Percentiles rank a stretch among this genome's conserved stretches.
Conservation (phyloP, 2,113 vertebrate species). For the Hemiscyllium ocellatum region DNA sequence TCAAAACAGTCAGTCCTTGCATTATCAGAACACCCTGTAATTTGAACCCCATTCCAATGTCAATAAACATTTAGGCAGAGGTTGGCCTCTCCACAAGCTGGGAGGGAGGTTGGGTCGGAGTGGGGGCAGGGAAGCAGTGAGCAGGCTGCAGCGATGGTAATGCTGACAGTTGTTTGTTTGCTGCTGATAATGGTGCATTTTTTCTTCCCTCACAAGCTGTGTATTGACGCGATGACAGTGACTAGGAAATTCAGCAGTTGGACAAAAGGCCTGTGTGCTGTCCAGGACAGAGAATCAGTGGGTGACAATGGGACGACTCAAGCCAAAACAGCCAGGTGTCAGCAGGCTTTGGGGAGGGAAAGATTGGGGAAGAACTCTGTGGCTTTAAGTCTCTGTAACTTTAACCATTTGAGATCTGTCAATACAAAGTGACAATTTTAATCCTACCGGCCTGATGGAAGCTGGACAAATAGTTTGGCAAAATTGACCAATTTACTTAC, state of each 20-base stretch:
- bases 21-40: background rate
- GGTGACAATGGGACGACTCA: conserved; percentile 5
- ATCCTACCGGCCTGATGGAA: background rate
- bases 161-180: conserved; percentile 31
- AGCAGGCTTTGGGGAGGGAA: background rate
- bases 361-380: background rate
- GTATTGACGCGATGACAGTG: conserved; percentile 25
- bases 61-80: background rate
- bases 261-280: conserved; percentile 22
- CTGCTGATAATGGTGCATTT: conserved; percentile 30
- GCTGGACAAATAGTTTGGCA: background rate
- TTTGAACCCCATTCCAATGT: background rate
- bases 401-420: background rate
- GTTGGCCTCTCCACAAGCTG: background rate
- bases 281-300: conserved; percentile 10
- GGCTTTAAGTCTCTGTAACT: background rate
- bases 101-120: background rate
- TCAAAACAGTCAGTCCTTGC: background rate
- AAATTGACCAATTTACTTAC: background rate
- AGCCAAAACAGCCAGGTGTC: conserved; percentile 19
- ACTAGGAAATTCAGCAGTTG: conserved; percentile 11
- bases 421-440: background rate
- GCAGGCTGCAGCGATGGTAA: background rate
- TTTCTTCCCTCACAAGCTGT: conserved; percentile 13
- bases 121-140: background rate